Evolutionary conservation across 2,888 invertebrate species (phyloP), one percentile per base, ranked within the genome.

Genomic region (Conus canariensis): DNA sequence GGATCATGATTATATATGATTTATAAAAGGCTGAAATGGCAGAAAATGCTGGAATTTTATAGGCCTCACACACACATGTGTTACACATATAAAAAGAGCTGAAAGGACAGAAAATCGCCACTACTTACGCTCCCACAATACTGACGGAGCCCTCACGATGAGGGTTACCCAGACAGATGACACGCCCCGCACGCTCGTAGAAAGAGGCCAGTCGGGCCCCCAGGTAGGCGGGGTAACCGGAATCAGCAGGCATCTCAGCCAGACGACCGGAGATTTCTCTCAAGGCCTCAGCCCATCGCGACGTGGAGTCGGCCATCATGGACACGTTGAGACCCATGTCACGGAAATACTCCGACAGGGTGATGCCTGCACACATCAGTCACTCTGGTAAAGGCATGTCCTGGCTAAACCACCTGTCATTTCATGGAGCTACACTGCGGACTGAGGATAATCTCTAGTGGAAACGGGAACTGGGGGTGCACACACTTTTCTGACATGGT

Each of bases 231-330:
- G 99, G 99, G 97, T 99, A 99, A 96, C 99, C 99, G 87, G 97
- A 97, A 95, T 97, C 97, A 95, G 99, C 99, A 96, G 99, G 99
- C 99, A 99, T 99, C 97, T 99, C 99, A 96, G 99, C 99, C 96
- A 99, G 97, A 97, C 99, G 99, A 95, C 97, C 99, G 0, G 99
- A 99, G 97, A 99, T 99, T 98, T 99, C 99, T 97, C 99, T 98
- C 97, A 99, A 97, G 94, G 99, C 99, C 97, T 99, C 99, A 92
- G 99, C 99, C 99, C 99, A 99, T 97, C 99, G 98, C 22, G 99
- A 99, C 45, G 99, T 99, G 60, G 99, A 99, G 97, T 99, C 99
- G 92, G 99, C 99, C 99, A 99, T 99, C 99, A 99, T 99, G 94
- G 99, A 99, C 85, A 99, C 99, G 96, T 99, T 98, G 97, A 99